Percentiles rank a stretch among this genome's conserved stretches.
Conservation (phyloP, 2,113 vertebrate genomes). For the Rhineura floridana region DNA sequence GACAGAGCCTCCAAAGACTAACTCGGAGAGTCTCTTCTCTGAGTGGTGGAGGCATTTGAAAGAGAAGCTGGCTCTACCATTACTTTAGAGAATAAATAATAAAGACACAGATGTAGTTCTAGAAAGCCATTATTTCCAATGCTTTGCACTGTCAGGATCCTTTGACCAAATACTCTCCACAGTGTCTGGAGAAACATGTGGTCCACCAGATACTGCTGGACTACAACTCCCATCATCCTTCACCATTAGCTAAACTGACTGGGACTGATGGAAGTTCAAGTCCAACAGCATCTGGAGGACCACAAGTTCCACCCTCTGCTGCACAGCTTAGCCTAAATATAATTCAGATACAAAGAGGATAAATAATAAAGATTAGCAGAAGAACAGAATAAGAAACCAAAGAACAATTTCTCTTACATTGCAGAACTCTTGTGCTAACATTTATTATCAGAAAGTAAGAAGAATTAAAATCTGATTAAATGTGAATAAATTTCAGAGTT, state of each 20-base stretch:
- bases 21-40: background rate
- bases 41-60: background rate
- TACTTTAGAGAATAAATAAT: background rate
- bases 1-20: background rate
- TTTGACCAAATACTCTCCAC: background rate
- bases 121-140: background rate
- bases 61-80: background rate
- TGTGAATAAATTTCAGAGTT: background rate
- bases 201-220: too few species aligned
- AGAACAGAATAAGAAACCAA: background rate
- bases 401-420: background rate
- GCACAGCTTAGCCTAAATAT: background rate
- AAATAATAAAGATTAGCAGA: too few species aligned
- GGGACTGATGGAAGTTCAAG: too few species aligned
- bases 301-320: too few species aligned
- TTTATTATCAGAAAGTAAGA: background rate
- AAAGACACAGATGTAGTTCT: background rate
- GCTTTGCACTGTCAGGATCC: background rate
- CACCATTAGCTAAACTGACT: too few species aligned
- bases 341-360: background rate
- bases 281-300: too few species aligned
- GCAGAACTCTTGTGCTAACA: background rate
- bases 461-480: background rate
- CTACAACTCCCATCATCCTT: too few species aligned
- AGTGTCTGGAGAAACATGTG: too few species aligned